Evolutionary conservation across 2,888 invertebrate genomes (phyloP).

Genomic region (Nomada ferruginata): DNA sequence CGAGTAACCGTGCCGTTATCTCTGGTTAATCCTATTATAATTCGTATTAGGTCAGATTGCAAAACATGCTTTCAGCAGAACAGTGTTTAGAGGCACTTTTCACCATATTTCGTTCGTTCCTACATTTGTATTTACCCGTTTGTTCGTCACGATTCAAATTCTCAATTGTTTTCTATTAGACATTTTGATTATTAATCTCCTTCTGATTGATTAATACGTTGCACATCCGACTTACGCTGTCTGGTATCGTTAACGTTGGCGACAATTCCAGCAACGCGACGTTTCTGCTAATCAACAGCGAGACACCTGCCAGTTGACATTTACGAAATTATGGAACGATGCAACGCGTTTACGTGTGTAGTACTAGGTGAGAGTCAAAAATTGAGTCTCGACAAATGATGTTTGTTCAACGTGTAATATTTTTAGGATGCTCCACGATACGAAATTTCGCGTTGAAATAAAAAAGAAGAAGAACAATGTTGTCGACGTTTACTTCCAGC

Average conservation of each 20-base stretch:
- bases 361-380: too few relatives aligned
- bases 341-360: too few relatives aligned
- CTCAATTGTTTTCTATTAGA: neutral
- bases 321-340: too few relatives aligned
- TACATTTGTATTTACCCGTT: conserved; percentile 29
- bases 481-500: too few relatives aligned
- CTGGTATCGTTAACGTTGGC: neutral
- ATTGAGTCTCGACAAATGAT: too few relatives aligned
- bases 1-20: conserved; percentile 49
- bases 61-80: conserved; percentile 17
- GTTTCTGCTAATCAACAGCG: neutral
- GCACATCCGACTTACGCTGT: neutral
- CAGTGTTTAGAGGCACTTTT: neutral
- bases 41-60: conserved; percentile 52
- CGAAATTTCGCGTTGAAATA: too few relatives aligned
- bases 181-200: conserved; percentile 15
- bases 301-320: too few relatives aligned
- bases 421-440: too few relatives aligned
- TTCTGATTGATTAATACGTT: conserved; percentile 40
- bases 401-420: too few relatives aligned
- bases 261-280: conserved; percentile 16
- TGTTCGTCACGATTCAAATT: conserved; percentile 11
- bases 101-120: neutral
- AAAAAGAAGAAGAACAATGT: too few relatives aligned
- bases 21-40: conserved; percentile 58